These are phyloP conservation scores for Hyperoplus lanceolatus DNA, from an alignment of 2,797 vertebrate genomes.

Conservation along the genomic window DNA sequence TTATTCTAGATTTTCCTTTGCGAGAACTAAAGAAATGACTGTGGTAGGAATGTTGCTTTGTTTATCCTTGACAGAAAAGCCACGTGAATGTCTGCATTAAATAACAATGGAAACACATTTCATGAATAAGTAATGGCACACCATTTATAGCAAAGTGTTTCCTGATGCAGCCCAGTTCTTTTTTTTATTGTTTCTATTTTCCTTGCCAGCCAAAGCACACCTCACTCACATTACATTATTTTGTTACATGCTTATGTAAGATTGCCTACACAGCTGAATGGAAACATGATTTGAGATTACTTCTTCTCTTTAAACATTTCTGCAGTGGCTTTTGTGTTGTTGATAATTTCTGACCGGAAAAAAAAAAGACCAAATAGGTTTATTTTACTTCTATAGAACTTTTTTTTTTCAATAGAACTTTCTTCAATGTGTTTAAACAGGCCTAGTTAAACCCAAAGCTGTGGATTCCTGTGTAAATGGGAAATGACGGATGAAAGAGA, in stretches of 20 bases:
- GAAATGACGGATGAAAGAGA: slow-evolving; percentile 70
- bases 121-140: slow-evolving; percentile 56
- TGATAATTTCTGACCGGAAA: slow-evolving; percentile 35
- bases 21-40: slow-evolving; percentile 45
- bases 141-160: slow-evolving; percentile 64
- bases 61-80: slow-evolving; percentile 51
- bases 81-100: slow-evolving; percentile 51
- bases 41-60: slow-evolving; percentile 43
- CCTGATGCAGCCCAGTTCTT: slow-evolving; percentile 44
- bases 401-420: slow-evolving; percentile 45
- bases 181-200: slow-evolving; percentile 23
- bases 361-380: slow-evolving; percentile 40
- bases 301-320: slow-evolving; percentile 42
- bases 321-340: slow-evolving; percentile 29
- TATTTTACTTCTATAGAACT: no score
- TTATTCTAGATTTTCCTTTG: slow-evolving; percentile 26
- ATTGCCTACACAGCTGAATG: slow-evolving; percentile 44
- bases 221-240: slow-evolving; percentile 56
- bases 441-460: slow-evolving; percentile 35
- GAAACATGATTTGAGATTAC: slow-evolving; percentile 49
- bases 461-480: slow-evolving; percentile 60
- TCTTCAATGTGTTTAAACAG: slow-evolving; percentile 51
- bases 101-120: slow-evolving; percentile 61
- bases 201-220: slow-evolving; percentile 57
- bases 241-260: slow-evolving; percentile 53